Evolutionary conservation across 2,888 invertebrate genomes (phyloP), one percentile per base, ranked within the genome.

Genomic region (Coelinius sp.): DNA sequence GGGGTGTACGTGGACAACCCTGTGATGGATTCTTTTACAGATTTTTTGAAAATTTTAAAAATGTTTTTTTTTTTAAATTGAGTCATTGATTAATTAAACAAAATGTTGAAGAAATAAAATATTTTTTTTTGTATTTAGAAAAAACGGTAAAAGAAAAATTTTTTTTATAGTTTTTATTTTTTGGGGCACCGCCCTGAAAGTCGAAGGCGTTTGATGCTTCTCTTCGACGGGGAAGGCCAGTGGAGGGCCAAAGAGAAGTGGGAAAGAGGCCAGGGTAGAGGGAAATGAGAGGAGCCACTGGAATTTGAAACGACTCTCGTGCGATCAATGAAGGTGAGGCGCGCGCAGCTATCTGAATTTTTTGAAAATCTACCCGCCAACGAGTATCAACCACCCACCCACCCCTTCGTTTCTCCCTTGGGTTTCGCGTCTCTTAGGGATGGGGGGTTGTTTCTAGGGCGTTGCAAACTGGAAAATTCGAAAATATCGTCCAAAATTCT

Each of bases 361-460:
- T 86, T 86, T 85, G 85, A 86, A 86, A 85, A 83, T 85, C 82
- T 82, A 77, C 84, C 84, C 86, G 86, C 85, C 85, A 85, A 85
- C 85, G 78, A 81, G 17, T 76, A 63, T 64, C 38, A 64, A 44
- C 70, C 53, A 73, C 77, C 79, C 78, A 63, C 69, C 73, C 62
- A 68, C 44, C 52, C 73, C 73, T n/a, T n/a, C n/a, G n/a, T n/a
- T n/a, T n/a, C 76, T 41, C 73, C 74, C 17, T 1, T 8, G 20
- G 31, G 27, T 46, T 6, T 20, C 35, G 12, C n/a, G 2, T 41
- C 41, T 6, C n/a, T 41, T 12, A n/a, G n/a, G 41, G n/a, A 41
- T n/a, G 5, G 8, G 31, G 5, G 46, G 46, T 14, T 49, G 14
- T 10, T 49, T 49, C 46, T 14, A 20, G 46, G 46, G 46, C 20